Evolutionary conservation across 2,797 vertebrate genomes (phyloP).

Genomic region (Agapornis canus): DNA sequence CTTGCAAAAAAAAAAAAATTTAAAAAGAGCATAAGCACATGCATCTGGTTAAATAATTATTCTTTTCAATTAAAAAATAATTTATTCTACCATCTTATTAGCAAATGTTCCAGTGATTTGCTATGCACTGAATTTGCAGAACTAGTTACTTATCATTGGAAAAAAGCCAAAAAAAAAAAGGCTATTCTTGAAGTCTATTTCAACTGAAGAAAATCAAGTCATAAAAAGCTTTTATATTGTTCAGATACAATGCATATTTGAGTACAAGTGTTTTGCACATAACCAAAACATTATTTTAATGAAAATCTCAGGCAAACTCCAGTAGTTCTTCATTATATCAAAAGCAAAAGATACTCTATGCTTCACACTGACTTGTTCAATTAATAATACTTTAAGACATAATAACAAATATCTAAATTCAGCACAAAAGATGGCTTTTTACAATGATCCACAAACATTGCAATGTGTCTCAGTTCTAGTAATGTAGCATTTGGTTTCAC

Average conservation of each 20-base stretch:
- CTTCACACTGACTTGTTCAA: neutral
- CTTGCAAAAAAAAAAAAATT: neutral
- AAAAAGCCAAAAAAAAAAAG: neutral
- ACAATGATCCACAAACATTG: neutral
- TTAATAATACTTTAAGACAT: neutral
- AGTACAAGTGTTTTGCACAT: neutral
- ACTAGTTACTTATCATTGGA: neutral
- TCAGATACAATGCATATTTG: neutral
- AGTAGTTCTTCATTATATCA: neutral
- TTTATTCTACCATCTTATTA: conserved; percentile 3
- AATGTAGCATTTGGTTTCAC: neutral
- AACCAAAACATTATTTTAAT: neutral
- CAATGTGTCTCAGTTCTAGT: rapidly evolving
- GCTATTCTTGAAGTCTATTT: neutral
- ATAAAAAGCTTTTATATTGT: neutral
- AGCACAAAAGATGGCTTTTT: neutral
- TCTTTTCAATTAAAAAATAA: neutral
- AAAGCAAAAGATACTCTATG: neutral
- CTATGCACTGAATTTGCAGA: neutral
- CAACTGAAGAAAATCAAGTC: neutral
- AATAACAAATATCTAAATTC: neutral
- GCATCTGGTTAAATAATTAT: neutral
- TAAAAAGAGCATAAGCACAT: neutral
- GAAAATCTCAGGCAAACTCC: neutral
- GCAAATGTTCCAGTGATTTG: neutral